These are phyloP conservation scores for Caprella mutica DNA, from an alignment of 2,888 invertebrate genomes.

Conservation along the genomic window DNA sequence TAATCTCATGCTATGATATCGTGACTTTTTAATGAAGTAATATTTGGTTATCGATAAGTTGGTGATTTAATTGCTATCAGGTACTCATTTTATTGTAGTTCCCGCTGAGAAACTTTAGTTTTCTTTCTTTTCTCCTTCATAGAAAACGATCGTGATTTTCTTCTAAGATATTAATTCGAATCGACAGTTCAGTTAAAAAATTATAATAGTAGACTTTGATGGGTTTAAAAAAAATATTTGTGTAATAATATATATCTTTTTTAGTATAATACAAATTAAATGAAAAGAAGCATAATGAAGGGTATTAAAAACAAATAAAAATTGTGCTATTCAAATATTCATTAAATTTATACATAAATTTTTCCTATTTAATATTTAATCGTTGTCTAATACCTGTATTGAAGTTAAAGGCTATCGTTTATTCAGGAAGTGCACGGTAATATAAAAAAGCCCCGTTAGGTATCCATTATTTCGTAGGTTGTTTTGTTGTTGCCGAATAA, in stretches of 20 bases:
- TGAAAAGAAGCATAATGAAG: not conserved
- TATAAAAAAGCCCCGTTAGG: not conserved
- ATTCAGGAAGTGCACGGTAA: not conserved
- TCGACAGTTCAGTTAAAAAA: too few species aligned
- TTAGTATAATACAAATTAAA: not conserved
- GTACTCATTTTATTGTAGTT: too few species aligned
- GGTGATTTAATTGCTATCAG: too few species aligned
- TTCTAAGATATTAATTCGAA: too few species aligned
- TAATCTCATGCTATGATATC: too few species aligned
- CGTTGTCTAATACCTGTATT: not conserved
- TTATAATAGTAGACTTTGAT: not conserved
- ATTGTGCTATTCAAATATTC: not conserved
- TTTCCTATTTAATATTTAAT: not conserved
- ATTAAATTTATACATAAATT: not conserved
- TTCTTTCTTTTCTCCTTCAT: too few species aligned
- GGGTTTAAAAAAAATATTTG: not conserved
- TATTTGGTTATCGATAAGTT: too few species aligned
- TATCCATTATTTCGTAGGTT: not conserved
- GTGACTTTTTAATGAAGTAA: too few species aligned
- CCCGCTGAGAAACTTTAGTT: too few species aligned
- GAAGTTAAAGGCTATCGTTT: not conserved
- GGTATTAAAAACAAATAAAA: not conserved
- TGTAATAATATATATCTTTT: not conserved
- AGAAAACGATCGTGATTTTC: too few species aligned
- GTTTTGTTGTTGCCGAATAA: too few species aligned